Evolutionary conservation across 1,140 invertebrate genomes (phyloP).

Genomic region (Drosophila santomea): DNA sequence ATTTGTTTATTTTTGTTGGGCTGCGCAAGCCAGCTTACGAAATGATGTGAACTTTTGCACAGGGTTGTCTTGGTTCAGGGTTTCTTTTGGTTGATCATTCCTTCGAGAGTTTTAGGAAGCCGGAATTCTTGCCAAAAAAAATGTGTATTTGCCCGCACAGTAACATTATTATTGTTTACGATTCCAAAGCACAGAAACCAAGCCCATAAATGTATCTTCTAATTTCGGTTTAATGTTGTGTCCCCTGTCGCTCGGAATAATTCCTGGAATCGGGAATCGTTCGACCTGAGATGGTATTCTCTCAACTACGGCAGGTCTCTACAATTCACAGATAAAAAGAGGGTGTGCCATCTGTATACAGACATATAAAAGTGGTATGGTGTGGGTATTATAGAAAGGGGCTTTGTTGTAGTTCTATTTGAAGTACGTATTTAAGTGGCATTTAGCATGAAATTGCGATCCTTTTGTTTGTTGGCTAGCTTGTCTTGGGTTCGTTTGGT

Average conservation of each 20-base stretch:
- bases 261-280: constrained; percentile 51
- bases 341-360: constrained; percentile 13
- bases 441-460: constrained; percentile 57
- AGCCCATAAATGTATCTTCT: constrained; percentile 52
- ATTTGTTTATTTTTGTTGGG: constrained; percentile 5
- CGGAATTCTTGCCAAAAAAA: constrained; percentile 7
- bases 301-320: constrained; percentile 29
- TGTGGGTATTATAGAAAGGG: constrained; percentile 20
- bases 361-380: background rate
- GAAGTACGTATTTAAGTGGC: constrained; percentile 62
- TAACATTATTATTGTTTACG: constrained; percentile 30
- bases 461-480: constrained; percentile 53
- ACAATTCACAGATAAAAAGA: background rate
- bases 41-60: constrained; percentile 24
- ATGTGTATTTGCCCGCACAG: constrained; percentile 1
- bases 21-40: constrained; percentile 8
- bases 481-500: constrained; percentile 33
- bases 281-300: constrained; percentile 12
- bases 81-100: constrained; percentile 9
- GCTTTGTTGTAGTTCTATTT: constrained; percentile 37
- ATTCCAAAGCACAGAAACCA: constrained; percentile 2
- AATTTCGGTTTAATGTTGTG: constrained; percentile 75
- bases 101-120: constrained; percentile 3
- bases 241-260: constrained; percentile 38
- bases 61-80: constrained; percentile 35